These are phyloP conservation scores for Dicycla oo DNA, from an alignment of 2,888 invertebrate genomes.

Conservation along the genomic window DNA sequence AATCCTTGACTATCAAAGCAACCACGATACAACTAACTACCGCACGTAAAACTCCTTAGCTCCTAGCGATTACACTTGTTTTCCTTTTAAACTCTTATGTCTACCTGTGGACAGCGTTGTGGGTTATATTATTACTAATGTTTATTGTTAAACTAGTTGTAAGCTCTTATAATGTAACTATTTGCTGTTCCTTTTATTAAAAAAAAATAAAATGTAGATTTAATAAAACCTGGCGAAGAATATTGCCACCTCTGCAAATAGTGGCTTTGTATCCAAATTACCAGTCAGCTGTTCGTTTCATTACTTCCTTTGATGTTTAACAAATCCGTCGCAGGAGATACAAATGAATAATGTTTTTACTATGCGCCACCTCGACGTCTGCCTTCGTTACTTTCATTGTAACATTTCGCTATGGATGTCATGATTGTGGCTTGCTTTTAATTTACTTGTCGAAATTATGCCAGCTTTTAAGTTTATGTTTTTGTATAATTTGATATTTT, in stretches of 20 bases:
- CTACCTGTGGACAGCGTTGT: too few relatives aligned
- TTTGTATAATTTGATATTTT: too few relatives aligned
- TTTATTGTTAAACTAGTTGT: too few relatives aligned
- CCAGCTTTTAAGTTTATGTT: background rate
- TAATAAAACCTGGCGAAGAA: background rate
- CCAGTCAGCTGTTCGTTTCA: constrained; percentile 3
- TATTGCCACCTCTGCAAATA: constrained; percentile 4
- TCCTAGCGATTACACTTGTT: too few relatives aligned
- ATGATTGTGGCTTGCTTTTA: constrained; percentile 15
- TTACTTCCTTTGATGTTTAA: constrained; percentile 1
- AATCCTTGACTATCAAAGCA: too few relatives aligned
- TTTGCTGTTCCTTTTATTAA: too few relatives aligned
- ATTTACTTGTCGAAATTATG: constrained; percentile 7
- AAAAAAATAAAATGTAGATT: background rate
- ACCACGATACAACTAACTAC: too few relatives aligned
- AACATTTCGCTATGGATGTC: constrained; percentile 21
- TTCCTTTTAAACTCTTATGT: too few relatives aligned
- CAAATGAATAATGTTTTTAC: constrained; percentile 33
- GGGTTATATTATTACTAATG: too few relatives aligned
- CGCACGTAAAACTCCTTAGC: too few relatives aligned
- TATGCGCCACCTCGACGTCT: constrained; percentile 28
- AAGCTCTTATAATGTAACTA: too few relatives aligned
- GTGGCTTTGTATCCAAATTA: constrained; percentile 14
- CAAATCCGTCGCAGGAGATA: background rate
- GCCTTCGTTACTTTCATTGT: constrained; percentile 14